Evolutionary conservation across 2,888 invertebrate genomes (phyloP).

Genomic region (Tetramorium bicarinatum): DNA sequence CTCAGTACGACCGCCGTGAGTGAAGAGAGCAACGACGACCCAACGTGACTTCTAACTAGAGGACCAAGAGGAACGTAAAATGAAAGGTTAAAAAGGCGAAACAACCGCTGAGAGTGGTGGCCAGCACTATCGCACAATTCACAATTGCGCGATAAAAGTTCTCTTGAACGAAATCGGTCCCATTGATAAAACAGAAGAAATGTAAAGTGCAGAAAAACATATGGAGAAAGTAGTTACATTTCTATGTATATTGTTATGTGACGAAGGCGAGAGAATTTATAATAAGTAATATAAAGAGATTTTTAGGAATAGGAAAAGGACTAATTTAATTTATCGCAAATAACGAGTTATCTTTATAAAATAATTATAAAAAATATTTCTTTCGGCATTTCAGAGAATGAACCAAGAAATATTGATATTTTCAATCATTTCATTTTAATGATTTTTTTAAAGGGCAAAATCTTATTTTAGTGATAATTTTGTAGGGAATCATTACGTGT

Average conservation of each 20-base stretch:
- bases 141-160: slow-evolving; percentile 18
- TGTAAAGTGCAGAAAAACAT: not conserved
- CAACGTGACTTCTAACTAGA: slow-evolving; percentile 44
- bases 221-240: not conserved
- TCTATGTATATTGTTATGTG: not conserved
- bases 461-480: not conserved
- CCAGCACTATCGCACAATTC: not conserved
- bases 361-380: not conserved
- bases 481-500: not conserved
- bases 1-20: not conserved
- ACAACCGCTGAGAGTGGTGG: slow-evolving; percentile 29
- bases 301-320: not conserved
- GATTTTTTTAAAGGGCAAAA: not conserved
- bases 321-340: not conserved
- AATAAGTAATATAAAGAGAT: not conserved
- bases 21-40: slow-evolving; percentile 23
- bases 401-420: not conserved
- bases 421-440: too few relatives aligned
- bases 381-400: not conserved
- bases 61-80: slow-evolving; percentile 17
- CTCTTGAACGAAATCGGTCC: not conserved
- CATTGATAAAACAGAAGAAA: slow-evolving; percentile 2
- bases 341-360: not conserved
- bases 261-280: not conserved
- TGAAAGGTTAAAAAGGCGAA: slow-evolving; percentile 47